Evolutionary conservation across 2,888 invertebrate species (phyloP).

Genomic region (Acrobasis consociella): DNA sequence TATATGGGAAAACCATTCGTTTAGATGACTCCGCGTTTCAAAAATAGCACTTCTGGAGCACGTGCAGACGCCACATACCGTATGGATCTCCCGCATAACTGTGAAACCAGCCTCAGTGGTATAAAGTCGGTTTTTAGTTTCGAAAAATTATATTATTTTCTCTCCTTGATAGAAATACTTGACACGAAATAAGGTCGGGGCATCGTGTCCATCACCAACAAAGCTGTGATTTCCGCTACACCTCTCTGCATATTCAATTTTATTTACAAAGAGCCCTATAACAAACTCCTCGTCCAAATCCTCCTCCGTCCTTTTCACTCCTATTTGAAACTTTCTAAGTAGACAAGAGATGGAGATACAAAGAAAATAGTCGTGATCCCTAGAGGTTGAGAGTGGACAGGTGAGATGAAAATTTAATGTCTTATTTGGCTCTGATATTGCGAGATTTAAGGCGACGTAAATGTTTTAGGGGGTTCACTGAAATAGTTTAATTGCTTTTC

Average conservation of each 20-base stretch:
- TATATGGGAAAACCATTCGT: no score
- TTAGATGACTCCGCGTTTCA: no score
- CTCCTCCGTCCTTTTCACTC: constrained; percentile 35
- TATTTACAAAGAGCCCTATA: constrained; percentile 70
- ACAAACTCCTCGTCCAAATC: constrained; percentile 62
- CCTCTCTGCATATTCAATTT: constrained; percentile 79
- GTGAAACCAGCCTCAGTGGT: no score
- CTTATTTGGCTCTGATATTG: constrained; percentile 44
- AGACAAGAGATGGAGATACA: constrained; percentile 43
- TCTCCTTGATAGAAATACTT: not conserved
- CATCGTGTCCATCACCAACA: constrained; percentile 52
- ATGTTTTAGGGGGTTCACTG: constrained; percentile 11
- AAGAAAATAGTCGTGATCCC: constrained; percentile 55
- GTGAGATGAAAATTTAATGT: constrained; percentile 56
- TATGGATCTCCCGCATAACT: no score
- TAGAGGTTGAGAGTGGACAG: constrained; percentile 56
- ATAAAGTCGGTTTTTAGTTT: no score
- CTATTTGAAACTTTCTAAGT: constrained; percentile 4
- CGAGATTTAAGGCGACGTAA: constrained; percentile 36
- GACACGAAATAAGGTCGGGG: constrained; percentile 43
- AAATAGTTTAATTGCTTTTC: constrained; percentile 12
- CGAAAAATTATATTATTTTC: no score
- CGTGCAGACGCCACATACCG: no score
- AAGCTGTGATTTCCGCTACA: constrained; percentile 71
- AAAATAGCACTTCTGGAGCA: no score